Base-by-base conservation (phyloP, 2,113 vertebrate species). In the Semnopithecus entellus region DNA sequence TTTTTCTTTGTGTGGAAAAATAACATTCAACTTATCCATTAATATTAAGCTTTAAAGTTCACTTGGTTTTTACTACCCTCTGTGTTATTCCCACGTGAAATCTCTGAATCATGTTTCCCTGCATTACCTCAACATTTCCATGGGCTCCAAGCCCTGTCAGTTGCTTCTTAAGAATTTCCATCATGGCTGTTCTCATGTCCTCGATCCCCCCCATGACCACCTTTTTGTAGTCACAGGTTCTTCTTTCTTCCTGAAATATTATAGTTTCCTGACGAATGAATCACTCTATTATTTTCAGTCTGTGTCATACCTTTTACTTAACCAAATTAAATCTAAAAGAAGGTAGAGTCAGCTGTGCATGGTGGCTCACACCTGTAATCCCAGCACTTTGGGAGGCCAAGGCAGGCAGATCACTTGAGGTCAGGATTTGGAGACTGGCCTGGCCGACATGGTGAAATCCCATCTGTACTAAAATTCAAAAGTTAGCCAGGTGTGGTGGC, bases 141-240 rank as follows among this genome's bases (percentile, higher is more conserved):
- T 22, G 79, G 55, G 52, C 40, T 38, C 18, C 40, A 25, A 38
- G 8, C 38, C 35, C 38, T 13, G 7, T 64, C n/a, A 38, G 30
- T 12, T n/a, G 3, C 66, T 32, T 45, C 55, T n/a, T 45, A 5
- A 3, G 3, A 13, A 3, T 48, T 22, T 27, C 48, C n/a, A 38
- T 27, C 13, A 18, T 8, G 20, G 7, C 23, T 40, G 20, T n/a
- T 25, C 3, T 68, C 40, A 57, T 14, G 2, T 22, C 35, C 48
- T 50, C 10, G 12, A 27, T 8, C 18, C 1, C 23, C 6, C 6
- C 61, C 6, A 0, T 9, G 16, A 22, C 23, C 55, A 40, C 18
- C 8, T 55, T 50, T 66, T 16, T 40, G 27, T n/a, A 35, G 59
- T n/a, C 85, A 50, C 35, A 23, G 16, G 17, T 27, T 50, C 43